A percentile compares a stretch with the other conserved stretches of the same genome.
These are phyloP conservation scores for Heterohyrax brucei DNA, from an alignment of 2,797 vertebrate species.

Conservation along the genomic window DNA sequence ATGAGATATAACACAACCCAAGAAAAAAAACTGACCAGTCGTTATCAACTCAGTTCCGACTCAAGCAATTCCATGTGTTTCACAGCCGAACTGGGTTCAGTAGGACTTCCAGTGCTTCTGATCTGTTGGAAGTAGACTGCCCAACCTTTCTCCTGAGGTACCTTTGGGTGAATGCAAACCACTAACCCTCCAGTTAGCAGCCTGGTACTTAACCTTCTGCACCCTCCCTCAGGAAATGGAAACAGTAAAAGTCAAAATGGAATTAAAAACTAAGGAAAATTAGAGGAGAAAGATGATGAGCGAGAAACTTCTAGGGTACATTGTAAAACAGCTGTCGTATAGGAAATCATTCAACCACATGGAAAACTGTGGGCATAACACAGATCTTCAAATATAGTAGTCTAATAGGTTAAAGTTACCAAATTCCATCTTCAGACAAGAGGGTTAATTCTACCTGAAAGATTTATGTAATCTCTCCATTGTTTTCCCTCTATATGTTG, in stretches of 20 bases:
- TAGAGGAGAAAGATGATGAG: accelerated
- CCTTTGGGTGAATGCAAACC: no score
- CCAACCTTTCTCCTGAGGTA: no score
- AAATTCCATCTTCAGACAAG: no score
- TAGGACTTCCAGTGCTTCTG: no score
- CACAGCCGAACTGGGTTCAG: no score
- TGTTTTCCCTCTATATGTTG: accelerated
- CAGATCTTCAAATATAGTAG: accelerated
- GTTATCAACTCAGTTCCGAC: no score
- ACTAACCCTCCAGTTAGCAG: no score
- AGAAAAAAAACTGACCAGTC: no score
- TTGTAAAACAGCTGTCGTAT: background rate
- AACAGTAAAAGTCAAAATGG: background rate
- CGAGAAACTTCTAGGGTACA: background rate
- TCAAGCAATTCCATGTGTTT: no score
- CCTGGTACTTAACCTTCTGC: background rate
- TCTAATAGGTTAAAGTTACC: accelerated
- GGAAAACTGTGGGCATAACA: accelerated
- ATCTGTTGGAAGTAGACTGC: no score
- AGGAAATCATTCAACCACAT: accelerated
- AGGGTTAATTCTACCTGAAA: no score
- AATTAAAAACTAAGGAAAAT: background rate
- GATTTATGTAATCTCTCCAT: accelerated
- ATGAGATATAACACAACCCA: background rate
- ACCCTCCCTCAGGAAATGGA: background rate